Conservation (phyloP, 2,113 vertebrate genomes). For the Steatornis caripensis region DNA sequence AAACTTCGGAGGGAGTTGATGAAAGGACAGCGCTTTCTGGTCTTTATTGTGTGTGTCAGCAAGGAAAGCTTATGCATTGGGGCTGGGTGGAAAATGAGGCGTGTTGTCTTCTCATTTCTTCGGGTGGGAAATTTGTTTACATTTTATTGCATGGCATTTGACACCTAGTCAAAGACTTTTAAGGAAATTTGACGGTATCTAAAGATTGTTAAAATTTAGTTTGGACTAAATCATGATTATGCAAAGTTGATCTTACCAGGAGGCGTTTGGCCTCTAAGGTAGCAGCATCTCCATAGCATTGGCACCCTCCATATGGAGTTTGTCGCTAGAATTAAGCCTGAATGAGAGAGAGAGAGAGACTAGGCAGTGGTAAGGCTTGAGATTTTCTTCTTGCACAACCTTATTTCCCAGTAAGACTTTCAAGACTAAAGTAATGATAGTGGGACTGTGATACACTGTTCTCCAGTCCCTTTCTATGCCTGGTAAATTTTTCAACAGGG, state of each 20-base stretch:
- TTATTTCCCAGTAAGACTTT: background rate
- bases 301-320: background rate
- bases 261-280: background rate
- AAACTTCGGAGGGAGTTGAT: background rate
- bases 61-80: background rate
- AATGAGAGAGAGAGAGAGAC: background rate
- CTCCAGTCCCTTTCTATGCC: background rate
- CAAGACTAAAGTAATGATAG: background rate
- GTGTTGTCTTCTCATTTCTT: background rate
- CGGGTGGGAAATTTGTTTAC: background rate
- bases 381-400: background rate
- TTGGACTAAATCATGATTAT: background rate
- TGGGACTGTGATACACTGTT: background rate
- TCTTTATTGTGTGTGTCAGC: background rate
- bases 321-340: background rate
- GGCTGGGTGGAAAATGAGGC: background rate
- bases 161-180: background rate
- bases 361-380: background rate
- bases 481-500: background rate
- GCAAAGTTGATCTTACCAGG: background rate
- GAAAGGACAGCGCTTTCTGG: background rate
- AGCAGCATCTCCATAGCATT: fast-evolving
- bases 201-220: background rate
- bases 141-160: background rate
- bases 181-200: background rate